These are phyloP conservation scores for Ophion slaviceki DNA, from an alignment of 2,888 invertebrate genomes.

Conservation along the genomic window DNA sequence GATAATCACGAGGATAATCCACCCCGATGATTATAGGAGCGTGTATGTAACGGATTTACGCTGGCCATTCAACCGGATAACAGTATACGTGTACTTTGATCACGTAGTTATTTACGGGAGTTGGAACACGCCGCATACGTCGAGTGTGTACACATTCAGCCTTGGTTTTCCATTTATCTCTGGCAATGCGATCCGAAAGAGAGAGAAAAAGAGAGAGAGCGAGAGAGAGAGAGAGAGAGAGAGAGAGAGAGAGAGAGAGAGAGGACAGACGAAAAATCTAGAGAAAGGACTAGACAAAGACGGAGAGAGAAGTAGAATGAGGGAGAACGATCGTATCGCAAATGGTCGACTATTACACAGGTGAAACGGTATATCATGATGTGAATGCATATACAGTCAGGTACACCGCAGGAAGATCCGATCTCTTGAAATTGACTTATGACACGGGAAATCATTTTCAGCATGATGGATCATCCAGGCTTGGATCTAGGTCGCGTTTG, in stretches of 20 bases:
- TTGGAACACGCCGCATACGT: conserved; percentile 21
- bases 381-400: conserved; percentile 12
- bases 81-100: conserved; percentile 52
- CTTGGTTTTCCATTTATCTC: conserved; percentile 50
- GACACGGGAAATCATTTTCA: conserved; percentile 19
- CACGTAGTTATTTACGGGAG: conserved; percentile 42
- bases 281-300: too few relatives aligned
- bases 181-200: conserved; percentile 33
- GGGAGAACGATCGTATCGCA: conserved; percentile 53
- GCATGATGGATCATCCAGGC: neutral
- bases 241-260: neutral
- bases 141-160: conserved; percentile 46
- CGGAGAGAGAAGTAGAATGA: too few relatives aligned
- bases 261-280: too few relatives aligned
- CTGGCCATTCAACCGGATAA: conserved; percentile 62
- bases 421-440: conserved; percentile 21
- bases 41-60: conserved; percentile 49
- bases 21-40: conserved; percentile 45
- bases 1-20: conserved; percentile 59
- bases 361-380: conserved; percentile 55
- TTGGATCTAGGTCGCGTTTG: neutral
- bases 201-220: neutral
- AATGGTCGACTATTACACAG: conserved; percentile 44
- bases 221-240: neutral
- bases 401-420: conserved; percentile 31